Base-by-base conservation (phyloP, 2,113 vertebrate genomes). In the Condylura cristata region DNA sequence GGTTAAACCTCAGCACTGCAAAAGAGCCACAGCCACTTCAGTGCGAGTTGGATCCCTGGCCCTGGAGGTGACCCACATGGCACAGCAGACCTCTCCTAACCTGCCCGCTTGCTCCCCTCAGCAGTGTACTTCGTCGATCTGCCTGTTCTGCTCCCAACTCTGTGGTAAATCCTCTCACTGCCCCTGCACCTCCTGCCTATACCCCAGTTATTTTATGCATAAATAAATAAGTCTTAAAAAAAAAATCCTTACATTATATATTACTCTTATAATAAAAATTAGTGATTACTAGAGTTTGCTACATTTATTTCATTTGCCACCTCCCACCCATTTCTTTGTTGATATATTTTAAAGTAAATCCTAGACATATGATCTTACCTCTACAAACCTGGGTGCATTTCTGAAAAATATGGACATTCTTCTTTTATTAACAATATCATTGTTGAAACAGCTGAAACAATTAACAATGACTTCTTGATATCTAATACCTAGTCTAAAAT, bases 331-430 rank as follows among this genome's bases (percentile, higher is more conserved):
- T 17, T 41, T 37, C 11, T 75, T 17, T 90, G 34, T 44, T 86
- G 46, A 18, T 32, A 3, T 74, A 66, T 90, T 93, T 93, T 82
- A 90, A 87, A 91, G 30, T 39, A 87, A 87, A 86, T 71, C 53
- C 41, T 48, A 86, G 41, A 39, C 44, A 51, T 41, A 6, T 60
- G 7, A 60, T 75, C 37, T 74, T 60, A 86, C 34, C 48, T 32
- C 51, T 75, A 86, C 68, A 86, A 66, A 44, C 16, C 7, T 72
- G 4, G 61, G 39, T 51, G 24, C 41, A 91, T 81, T 72, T 85
- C 13, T 32, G 28, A 80, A 93, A 86, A 85, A 66, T 20, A 74
- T 8, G 61, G 20, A 61, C n/a, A 75, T 58, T 37, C 1, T 94
- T 94, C 65, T 90, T 34, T 94, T 2, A 16, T 20, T 37, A 65